Percentiles rank a stretch among this genome's conserved stretches.
These are phyloP conservation scores for Axinella damicornis DNA, from an alignment of 37 sponge, comb jelly and placozoan species.

Conservation along the genomic window DNA sequence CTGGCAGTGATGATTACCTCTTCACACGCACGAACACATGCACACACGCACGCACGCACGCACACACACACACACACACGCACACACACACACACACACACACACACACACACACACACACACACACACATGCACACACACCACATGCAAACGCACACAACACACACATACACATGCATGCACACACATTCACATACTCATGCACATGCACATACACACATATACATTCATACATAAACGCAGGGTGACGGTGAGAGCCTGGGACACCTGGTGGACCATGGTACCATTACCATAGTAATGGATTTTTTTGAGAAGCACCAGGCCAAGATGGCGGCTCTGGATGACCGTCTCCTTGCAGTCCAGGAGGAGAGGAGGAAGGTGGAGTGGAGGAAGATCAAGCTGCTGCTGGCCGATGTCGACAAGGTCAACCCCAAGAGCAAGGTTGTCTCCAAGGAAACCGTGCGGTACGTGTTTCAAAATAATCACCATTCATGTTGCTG, in stretches of 20 bases:
- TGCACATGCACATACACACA: no score
- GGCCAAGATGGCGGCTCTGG: constrained; percentile 24
- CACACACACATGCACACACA: no score
- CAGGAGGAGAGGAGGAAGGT: background rate
- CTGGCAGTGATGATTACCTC: no score
- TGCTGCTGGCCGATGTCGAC: constrained; percentile 41
- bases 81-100: no score
- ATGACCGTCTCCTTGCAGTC: constrained; percentile 7
- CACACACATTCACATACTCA: background rate
- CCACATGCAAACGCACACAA: no score
- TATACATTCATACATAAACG: background rate
- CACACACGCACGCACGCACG: no score
- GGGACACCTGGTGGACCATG: constrained; percentile 16
- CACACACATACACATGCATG: no score
- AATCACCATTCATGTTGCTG: no score
- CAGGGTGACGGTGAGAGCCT: constrained; percentile 3
- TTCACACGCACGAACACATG: no score
- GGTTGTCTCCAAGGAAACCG: constrained; percentile 8
- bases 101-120: no score
- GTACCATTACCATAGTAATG: constrained; percentile 20
- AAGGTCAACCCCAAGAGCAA: constrained; percentile 40
- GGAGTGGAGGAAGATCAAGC: constrained; percentile 7
- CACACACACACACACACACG: no score
- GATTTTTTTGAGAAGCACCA: constrained; percentile 42
- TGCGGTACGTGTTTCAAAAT: constrained; percentile 10